A percentile compares a stretch with the other conserved stretches of the same genome.
Conservation (phyloP, 2,797 vertebrate species). For the Acanthornis magna region DNA sequence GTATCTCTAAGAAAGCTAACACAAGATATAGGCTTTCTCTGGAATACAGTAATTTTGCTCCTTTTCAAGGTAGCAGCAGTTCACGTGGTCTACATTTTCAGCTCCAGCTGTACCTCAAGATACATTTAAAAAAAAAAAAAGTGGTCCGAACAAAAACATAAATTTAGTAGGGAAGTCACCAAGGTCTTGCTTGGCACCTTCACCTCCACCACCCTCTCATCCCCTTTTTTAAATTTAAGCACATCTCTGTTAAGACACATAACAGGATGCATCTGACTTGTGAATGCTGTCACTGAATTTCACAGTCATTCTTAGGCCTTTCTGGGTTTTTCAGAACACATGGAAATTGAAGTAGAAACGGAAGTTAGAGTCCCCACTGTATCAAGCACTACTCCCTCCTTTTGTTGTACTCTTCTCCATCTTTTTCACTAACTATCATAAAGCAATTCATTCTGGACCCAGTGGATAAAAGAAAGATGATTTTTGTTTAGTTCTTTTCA, state of each 20-base stretch:
- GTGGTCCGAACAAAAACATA: neutral
- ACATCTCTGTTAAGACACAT: neutral
- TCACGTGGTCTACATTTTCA: neutral
- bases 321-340: neutral
- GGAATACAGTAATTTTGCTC: neutral
- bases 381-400: neutral
- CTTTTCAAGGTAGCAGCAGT: neutral
- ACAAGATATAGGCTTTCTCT: neutral
- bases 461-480: neutral
- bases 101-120: neutral
- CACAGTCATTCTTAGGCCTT: neutral
- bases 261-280: neutral
- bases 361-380: neutral
- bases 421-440: neutral
- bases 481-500: neutral
- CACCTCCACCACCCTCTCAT: neutral
- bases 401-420: neutral
- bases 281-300: neutral
- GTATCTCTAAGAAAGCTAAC: neutral
- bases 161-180: neutral
- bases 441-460: neutral
- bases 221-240: neutral
- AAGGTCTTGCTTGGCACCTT: neutral
- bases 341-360: neutral
- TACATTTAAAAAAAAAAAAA: neutral